Percentiles rank a stretch among this genome's conserved stretches.
Evolutionary conservation across 2,113 vertebrate species (phyloP).

Genomic region (Ancistrus triradiatus): DNA sequence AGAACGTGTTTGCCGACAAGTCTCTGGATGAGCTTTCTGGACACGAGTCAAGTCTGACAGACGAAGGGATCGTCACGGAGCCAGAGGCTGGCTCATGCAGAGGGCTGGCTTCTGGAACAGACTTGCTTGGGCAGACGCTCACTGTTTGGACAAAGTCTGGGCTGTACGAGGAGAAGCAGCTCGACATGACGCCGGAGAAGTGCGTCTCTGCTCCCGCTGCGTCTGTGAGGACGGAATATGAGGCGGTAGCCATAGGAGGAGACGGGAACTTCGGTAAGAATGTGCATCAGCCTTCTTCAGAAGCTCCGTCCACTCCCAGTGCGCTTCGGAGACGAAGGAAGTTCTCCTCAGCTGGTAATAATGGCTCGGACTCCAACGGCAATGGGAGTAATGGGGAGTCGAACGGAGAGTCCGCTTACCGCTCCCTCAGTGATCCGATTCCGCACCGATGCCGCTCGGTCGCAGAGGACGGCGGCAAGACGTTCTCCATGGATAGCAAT

Average conservation of each 20-base stretch:
- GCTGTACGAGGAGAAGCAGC: slow-evolving; percentile 52
- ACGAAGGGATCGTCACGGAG: slow-evolving; percentile 95
- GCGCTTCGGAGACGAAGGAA: slow-evolving; percentile 83
- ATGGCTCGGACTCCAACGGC: slow-evolving; percentile 73
- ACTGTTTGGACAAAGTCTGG: slow-evolving; percentile 72
- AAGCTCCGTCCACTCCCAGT: slow-evolving; percentile 78
- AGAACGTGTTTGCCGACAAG: slow-evolving; percentile 64
- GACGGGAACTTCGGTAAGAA: slow-evolving; percentile 53
- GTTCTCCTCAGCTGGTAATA: slow-evolving; percentile 74
- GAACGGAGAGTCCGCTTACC: slow-evolving; percentile 70
- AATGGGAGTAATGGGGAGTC: slow-evolving; percentile 67
- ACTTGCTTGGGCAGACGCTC: slow-evolving; percentile 65
- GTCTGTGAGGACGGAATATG: slow-evolving; percentile 52
- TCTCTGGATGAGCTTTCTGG: slow-evolving; percentile 85
- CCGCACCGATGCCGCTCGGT: slow-evolving; percentile 79
- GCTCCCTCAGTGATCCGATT: slow-evolving; percentile 95
- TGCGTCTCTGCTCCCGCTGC: slow-evolving; percentile 22
- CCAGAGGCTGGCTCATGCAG: slow-evolving; percentile 66
- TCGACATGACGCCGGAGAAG: slow-evolving; percentile 30
- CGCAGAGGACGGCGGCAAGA: slow-evolving; percentile 72
- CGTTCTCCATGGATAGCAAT: slow-evolving; percentile 93
- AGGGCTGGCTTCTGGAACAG: slow-evolving; percentile 60
- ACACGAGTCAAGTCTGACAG: slow-evolving; percentile 86
- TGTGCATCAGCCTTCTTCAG: slow-evolving; percentile 55
- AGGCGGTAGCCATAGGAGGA: slow-evolving; percentile 49